Evolutionary conservation across 2,797 vertebrate genomes (phyloP).

Genomic region (Sparus aurata): DNA sequence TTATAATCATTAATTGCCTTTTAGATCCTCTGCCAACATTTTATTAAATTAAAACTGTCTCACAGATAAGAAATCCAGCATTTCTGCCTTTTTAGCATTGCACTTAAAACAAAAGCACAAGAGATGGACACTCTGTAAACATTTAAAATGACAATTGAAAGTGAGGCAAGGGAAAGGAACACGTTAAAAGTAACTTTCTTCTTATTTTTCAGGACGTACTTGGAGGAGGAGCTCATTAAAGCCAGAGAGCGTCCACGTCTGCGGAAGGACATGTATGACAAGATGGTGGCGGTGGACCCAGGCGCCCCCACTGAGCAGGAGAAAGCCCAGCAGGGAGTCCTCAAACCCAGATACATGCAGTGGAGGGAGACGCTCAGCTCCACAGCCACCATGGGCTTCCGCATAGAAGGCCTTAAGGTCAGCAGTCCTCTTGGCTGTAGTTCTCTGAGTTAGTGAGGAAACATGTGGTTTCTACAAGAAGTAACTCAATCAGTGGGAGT

Average conservation of each 20-base stretch:
- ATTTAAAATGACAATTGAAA: too few relatives aligned
- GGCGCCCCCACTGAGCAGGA: slow-evolving; percentile 90
- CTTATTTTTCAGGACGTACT: slow-evolving; percentile 87
- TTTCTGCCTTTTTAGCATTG: too few relatives aligned
- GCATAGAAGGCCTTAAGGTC: slow-evolving; percentile 95
- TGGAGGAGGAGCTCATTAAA: slow-evolving; percentile 93
- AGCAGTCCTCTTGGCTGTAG: slow-evolving; percentile 37
- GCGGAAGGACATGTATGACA: slow-evolving; percentile 93
- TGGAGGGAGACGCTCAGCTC: slow-evolving; percentile 94
- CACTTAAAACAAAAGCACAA: too few relatives aligned
- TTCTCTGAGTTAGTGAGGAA: neutral
- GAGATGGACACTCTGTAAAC: too few relatives aligned
- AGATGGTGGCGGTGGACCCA: slow-evolving; percentile 94
- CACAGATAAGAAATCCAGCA: too few relatives aligned
- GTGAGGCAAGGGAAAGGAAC: too few relatives aligned
- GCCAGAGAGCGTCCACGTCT: slow-evolving; percentile 88
- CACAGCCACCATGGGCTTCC: slow-evolving; percentile 91
- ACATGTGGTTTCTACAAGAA: slow-evolving; percentile 39
- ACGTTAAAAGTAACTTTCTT: too few relatives aligned
- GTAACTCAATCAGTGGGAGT: slow-evolving; percentile 30
- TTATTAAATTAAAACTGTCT: too few relatives aligned
- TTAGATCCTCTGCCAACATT: too few relatives aligned
- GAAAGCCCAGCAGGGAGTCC: slow-evolving; percentile 86
- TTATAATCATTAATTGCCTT: too few relatives aligned
- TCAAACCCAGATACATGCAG: slow-evolving; percentile 96